Conservation (phyloP, 2,113 vertebrate species). For the Gopherus flavomarginatus region DNA sequence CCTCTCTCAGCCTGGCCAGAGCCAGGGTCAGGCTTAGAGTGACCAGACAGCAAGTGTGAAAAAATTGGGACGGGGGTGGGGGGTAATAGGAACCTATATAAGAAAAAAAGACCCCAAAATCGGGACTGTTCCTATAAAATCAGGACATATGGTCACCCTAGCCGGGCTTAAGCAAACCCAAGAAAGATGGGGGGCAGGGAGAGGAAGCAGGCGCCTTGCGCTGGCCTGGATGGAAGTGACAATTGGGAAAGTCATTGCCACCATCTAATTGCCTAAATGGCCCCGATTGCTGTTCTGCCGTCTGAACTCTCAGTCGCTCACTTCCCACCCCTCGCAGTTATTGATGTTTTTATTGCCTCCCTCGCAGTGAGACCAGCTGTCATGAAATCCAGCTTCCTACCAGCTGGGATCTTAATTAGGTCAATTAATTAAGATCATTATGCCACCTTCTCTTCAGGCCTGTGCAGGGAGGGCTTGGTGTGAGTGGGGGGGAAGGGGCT, state of each 20-base stretch:
- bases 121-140: no score
- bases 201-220: neutral
- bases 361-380: neutral
- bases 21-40: rapidly evolving
- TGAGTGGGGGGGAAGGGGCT: neutral
- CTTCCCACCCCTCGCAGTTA: neutral
- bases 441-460: neutral
- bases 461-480: rapidly evolving
- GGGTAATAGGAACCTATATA: no score
- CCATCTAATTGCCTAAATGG: neutral
- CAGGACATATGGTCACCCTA: no score
- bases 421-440: conserved; percentile 25
- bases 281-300: neutral
- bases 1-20: rapidly evolving
- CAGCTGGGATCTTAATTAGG: conserved; percentile 13
- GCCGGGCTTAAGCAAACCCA: rapidly evolving
- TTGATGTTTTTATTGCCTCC: neutral
- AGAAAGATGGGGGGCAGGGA: neutral
- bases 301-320: neutral
- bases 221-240: neutral
- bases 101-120: no score
- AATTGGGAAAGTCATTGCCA: neutral
- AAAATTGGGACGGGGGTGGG: no score
- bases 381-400: neutral
- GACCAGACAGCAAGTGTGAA: no score